phyloP scores from a whole-genome alignment of 2,888 invertebrate species.

The Stictocephala bisonia region DNA sequence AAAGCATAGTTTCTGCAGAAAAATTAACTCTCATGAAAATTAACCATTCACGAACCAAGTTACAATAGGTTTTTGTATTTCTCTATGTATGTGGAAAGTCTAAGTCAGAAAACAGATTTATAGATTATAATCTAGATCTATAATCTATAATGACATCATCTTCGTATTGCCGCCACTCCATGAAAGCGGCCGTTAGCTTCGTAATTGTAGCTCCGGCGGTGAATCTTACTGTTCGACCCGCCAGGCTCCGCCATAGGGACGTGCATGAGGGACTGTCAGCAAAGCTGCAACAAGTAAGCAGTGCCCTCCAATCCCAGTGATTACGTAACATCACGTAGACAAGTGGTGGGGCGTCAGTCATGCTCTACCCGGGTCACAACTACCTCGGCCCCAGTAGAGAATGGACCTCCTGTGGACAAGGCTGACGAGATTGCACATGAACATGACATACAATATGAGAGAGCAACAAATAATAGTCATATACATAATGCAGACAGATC shows the following conservation, averaged over 20 bases:
- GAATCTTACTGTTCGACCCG: too few species aligned
- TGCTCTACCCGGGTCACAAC: constrained; percentile 26
- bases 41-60: too few species aligned
- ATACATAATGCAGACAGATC: constrained; percentile 21
- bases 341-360: neutral
- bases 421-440: constrained; percentile 34
- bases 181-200: neutral
- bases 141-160: too few species aligned
- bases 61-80: too few species aligned
- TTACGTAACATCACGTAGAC: neutral
- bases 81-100: too few species aligned
- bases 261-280: neutral
- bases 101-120: too few species aligned
- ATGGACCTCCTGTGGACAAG: constrained; percentile 32
- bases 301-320: neutral
- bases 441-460: neutral
- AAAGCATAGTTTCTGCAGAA: too few species aligned
- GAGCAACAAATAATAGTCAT: neutral
- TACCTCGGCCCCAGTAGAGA: constrained; percentile 25
- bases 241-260: too few species aligned
- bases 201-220: too few species aligned
- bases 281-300: constrained; percentile 16
- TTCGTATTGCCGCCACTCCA: too few species aligned
- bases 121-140: too few species aligned
- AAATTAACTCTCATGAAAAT: too few species aligned